These are phyloP conservation scores for Silurus aristotelis DNA, from an alignment of 2,797 vertebrate species.

Conservation along the genomic window DNA sequence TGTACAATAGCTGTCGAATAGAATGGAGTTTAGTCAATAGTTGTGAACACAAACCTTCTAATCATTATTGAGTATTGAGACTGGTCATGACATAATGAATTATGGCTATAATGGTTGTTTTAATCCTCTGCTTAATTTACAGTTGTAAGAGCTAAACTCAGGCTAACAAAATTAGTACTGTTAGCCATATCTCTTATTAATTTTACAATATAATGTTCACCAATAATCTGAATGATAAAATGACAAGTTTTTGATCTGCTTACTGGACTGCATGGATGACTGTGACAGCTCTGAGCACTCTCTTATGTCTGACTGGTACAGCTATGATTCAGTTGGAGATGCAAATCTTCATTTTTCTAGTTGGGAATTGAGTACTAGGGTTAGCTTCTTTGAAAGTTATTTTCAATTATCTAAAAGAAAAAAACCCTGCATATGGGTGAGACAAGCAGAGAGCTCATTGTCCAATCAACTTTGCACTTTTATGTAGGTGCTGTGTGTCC, in stretches of 20 bases:
- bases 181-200: neutral
- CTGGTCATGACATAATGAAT: too few species aligned
- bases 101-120: neutral
- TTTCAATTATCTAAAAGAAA: neutral
- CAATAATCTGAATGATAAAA: neutral
- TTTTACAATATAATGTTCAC: neutral
- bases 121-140: neutral
- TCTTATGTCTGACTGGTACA: neutral
- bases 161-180: neutral
- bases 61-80: too few species aligned
- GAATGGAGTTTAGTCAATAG: too few species aligned
- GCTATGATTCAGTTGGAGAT: neutral
- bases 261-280: neutral
- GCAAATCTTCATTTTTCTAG: neutral
- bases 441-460: neutral
- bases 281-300: neutral
- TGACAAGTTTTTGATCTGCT: neutral
- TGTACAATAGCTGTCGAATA: too few species aligned
- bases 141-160: neutral
- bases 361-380: neutral
- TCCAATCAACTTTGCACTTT: neutral
- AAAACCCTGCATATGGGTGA: neutral
- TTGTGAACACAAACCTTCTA: too few species aligned
- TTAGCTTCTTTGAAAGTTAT: neutral
- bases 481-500: neutral